These are phyloP conservation scores for Eulemur macaco DNA, from an alignment of 2,113 vertebrate species.

Conservation along the genomic window DNA sequence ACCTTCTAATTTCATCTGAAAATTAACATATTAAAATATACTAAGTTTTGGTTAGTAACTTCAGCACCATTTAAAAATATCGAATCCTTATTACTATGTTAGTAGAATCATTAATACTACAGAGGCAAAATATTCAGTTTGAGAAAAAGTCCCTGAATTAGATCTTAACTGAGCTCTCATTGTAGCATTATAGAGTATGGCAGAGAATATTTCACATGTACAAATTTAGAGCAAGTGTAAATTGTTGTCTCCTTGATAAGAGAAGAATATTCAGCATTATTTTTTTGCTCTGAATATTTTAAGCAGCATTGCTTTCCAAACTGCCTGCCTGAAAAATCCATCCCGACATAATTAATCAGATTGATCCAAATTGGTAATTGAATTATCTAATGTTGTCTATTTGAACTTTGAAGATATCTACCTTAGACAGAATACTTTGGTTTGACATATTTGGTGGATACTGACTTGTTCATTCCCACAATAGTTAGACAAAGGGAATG, in stretches of 20 bases:
- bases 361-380: background rate
- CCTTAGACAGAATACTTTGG: background rate
- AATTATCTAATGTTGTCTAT: constrained; percentile 24
- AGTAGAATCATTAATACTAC: background rate
- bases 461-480: background rate
- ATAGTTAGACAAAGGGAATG: background rate
- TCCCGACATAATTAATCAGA: background rate
- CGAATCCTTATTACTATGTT: background rate
- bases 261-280: background rate
- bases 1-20: background rate
- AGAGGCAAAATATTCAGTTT: background rate
- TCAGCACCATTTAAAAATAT: background rate
- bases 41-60: background rate
- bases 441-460: background rate
- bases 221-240: constrained; percentile 29
- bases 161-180: background rate
- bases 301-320: background rate
- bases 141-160: background rate
- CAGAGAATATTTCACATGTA: background rate
- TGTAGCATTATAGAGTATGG: background rate
- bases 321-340: background rate
- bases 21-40: background rate
- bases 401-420: background rate
- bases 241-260: background rate
- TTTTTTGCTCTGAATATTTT: background rate